These are phyloP conservation scores for Thaleichthys pacificus DNA, from an alignment of 2,797 vertebrate genomes.

Conservation along the genomic window DNA sequence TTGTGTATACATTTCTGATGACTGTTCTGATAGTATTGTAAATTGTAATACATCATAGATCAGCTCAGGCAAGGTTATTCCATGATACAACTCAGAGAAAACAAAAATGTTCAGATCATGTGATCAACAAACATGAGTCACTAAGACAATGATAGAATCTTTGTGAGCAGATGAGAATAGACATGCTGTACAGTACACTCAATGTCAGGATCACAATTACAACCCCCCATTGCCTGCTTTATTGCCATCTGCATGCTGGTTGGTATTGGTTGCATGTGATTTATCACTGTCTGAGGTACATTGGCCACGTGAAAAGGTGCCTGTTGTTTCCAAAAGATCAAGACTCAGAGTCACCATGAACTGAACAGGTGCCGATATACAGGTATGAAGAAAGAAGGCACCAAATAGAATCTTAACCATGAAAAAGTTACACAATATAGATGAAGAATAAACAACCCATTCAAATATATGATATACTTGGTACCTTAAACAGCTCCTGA, in stretches of 20 bases:
- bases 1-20: too few species aligned
- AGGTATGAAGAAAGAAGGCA: slow-evolving; percentile 4
- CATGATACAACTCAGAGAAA: too few species aligned
- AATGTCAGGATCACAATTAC: slow-evolving; percentile 26
- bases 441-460: neutral
- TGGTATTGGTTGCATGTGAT: slow-evolving; percentile 28
- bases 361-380: slow-evolving; percentile 20
- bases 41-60: too few species aligned
- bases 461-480: neutral
- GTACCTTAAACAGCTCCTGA: neutral
- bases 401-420: neutral
- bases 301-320: slow-evolving; percentile 34
- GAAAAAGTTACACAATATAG: neutral
- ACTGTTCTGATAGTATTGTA: too few species aligned
- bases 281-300: slow-evolving; percentile 29
- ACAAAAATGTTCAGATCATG: too few species aligned
- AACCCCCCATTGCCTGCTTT: slow-evolving; percentile 2
- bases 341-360: slow-evolving; percentile 28
- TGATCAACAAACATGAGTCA: slow-evolving; percentile 23
- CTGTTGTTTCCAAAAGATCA: slow-evolving; percentile 35
- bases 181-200: slow-evolving; percentile 16
- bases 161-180: slow-evolving; percentile 5
- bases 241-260: slow-evolving; percentile 25
- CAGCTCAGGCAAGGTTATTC: too few species aligned
- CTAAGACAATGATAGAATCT: slow-evolving; percentile 15